These are phyloP conservation scores for Cyprinella venusta DNA, from an alignment of 2,797 vertebrate species.

Conservation along the genomic window DNA sequence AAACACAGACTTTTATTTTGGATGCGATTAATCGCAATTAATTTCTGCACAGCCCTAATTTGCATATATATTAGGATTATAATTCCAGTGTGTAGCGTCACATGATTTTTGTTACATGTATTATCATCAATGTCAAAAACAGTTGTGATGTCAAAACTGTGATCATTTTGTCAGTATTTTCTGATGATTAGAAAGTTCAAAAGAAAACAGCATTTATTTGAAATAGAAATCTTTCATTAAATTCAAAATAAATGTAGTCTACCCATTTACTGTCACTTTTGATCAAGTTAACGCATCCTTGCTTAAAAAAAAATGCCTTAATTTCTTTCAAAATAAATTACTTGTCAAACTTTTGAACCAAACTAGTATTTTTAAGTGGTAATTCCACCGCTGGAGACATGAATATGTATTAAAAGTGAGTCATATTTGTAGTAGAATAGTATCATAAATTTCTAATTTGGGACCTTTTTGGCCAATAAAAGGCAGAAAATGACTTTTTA, in stretches of 20 bases:
- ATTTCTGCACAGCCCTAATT: too few relatives aligned
- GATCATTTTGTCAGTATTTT: neutral
- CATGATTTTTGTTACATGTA: neutral
- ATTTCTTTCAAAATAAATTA: neutral
- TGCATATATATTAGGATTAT: neutral
- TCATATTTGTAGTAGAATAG: too few relatives aligned
- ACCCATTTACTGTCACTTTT: neutral
- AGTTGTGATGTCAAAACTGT: neutral
- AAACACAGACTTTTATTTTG: too few relatives aligned
- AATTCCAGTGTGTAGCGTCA: neutral
- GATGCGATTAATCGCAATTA: too few relatives aligned
- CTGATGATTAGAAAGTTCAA: neutral
- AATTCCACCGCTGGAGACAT: too few relatives aligned
- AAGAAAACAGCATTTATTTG: neutral
- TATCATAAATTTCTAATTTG: too few relatives aligned
- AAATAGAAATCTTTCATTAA: neutral
- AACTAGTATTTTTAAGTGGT: too few relatives aligned
- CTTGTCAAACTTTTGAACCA: neutral
- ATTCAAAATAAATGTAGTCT: too few relatives aligned
- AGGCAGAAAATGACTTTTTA: too few relatives aligned
- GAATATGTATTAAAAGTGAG: too few relatives aligned
- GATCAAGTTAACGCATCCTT: neutral
- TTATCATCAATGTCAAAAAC: neutral
- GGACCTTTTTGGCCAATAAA: too few relatives aligned
- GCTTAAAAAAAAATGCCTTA: neutral